Base-by-base conservation (phyloP, 2,797 vertebrate species). In the Natrix natrix region DNA sequence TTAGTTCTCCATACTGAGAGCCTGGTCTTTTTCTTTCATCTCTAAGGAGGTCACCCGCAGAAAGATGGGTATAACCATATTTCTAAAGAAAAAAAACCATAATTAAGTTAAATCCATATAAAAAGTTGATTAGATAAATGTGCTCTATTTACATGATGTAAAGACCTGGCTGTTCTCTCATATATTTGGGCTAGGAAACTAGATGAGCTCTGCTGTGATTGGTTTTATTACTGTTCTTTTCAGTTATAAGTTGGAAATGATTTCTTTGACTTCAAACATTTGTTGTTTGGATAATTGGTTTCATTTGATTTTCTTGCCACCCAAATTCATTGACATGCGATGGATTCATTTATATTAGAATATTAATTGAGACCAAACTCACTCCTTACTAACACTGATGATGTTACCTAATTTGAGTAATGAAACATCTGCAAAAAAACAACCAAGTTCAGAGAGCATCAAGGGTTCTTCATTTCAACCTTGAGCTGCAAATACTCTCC, bases 11-110 rank as follows among this genome's bases (percentile, higher is more conserved):
- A 28, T 94, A 98, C 95, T 99, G 97, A 0, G 99, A 99, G 54
- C 97, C 98, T 26, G 98, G 98, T 93, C 99, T 98, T 61, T 98
- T 98, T 86, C 98, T 98, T 96, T 99, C 99, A 24, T 98, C 98
- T 93, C 99, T 98, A 94, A 99, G 98, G 90, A 99, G 97, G 96
- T 99, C 99, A 57, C 99, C 99, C 7, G 99, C 99, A 86, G 99
- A 99, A 96, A 99, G 97, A 96, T 99, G 99, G 0, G 98, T 99
- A 94, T 99, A 99, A 95, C 97, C 98, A 1, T 98, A 99, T 91
- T 98, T 98, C 99, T 99, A 97, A 0, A 2, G 54, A 88, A 94
- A 55, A 93, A 94, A 88, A 96, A 54, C 92, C 43, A 94, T 74
- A 69, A 32, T 90, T 90, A 92, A 69, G 3, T 86, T 54, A 89